Evolutionary conservation across 2,797 vertebrate species (phyloP).

Genomic region (Manis javanica): DNA sequence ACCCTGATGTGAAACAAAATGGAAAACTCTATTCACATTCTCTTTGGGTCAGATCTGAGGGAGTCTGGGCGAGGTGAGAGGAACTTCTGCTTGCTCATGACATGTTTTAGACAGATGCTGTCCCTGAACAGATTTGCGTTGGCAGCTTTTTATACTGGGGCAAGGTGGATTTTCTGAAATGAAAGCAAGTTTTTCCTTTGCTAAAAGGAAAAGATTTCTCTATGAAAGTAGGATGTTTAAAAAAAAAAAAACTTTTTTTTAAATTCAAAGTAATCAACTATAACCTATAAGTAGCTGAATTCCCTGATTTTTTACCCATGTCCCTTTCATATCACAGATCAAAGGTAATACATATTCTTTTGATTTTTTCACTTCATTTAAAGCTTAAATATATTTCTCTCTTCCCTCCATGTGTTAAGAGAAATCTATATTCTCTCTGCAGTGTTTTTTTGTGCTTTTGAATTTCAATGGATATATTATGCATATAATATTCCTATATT

Average conservation of each 20-base stretch:
- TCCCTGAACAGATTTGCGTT: neutral
- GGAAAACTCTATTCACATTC: slow-evolving; percentile 8
- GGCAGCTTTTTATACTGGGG: neutral
- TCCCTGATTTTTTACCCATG: neutral
- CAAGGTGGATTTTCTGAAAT: neutral
- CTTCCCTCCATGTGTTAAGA: neutral
- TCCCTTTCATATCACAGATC: neutral
- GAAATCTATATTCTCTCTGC: neutral
- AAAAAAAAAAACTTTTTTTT: neutral
- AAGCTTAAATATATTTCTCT: neutral
- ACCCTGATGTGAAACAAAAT: neutral
- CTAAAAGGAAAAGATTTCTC: neutral
- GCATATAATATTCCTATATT: neutral
- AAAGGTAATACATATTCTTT: neutral
- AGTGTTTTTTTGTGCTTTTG: slow-evolving; percentile 2
- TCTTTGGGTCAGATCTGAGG: neutral
- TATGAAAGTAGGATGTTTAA: neutral
- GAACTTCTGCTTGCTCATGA: neutral
- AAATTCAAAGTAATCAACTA: neutral
- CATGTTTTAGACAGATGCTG: neutral
- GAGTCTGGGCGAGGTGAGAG: neutral
- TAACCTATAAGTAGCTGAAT: neutral
- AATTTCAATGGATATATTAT: neutral
- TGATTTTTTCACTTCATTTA: slow-evolving; percentile 7
- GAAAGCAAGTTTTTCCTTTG: neutral